These are phyloP conservation scores for Muscidifurax raptorellus DNA, from an alignment of 1,140 invertebrate genomes.

Conservation along the genomic window DNA sequence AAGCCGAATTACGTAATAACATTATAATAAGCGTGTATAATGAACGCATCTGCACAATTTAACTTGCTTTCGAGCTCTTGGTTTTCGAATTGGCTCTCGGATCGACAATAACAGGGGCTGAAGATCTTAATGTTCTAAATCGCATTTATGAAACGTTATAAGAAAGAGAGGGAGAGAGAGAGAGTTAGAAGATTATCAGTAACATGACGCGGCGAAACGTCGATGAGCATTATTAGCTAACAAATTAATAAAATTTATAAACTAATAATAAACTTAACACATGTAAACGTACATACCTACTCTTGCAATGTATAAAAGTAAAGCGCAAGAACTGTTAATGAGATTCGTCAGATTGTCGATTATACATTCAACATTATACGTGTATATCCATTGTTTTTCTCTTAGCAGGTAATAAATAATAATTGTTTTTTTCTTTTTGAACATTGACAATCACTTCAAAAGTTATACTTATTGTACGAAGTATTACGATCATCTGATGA, in stretches of 20 bases:
- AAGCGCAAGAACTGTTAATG: slow-evolving; percentile 47
- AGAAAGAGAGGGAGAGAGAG: background rate
- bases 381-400: slow-evolving; percentile 18
- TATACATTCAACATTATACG: slow-evolving; percentile 4
- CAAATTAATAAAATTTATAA: slow-evolving; percentile 51
- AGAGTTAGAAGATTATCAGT: slow-evolving; percentile 13
- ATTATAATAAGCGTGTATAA: background rate
- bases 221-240: slow-evolving; percentile 47
- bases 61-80: no score
- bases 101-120: background rate
- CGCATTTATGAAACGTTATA: slow-evolving; percentile 7
- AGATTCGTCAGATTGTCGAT: slow-evolving; percentile 46
- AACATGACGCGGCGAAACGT: slow-evolving; percentile 16
- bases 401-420: slow-evolving; percentile 40
- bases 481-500: background rate
- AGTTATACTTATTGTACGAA: background rate
- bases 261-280: slow-evolving; percentile 50
- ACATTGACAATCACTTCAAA: slow-evolving; percentile 33
- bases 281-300: slow-evolving; percentile 33
- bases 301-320: slow-evolving; percentile 50
- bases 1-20: background rate
- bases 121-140: slow-evolving; percentile 28
- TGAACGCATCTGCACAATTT: slow-evolving; percentile 7
- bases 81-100: background rate
- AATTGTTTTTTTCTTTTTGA: slow-evolving; percentile 1